Conservation (phyloP, 2,888 invertebrate species). For the Sphaerophoria rueppellii region DNA sequence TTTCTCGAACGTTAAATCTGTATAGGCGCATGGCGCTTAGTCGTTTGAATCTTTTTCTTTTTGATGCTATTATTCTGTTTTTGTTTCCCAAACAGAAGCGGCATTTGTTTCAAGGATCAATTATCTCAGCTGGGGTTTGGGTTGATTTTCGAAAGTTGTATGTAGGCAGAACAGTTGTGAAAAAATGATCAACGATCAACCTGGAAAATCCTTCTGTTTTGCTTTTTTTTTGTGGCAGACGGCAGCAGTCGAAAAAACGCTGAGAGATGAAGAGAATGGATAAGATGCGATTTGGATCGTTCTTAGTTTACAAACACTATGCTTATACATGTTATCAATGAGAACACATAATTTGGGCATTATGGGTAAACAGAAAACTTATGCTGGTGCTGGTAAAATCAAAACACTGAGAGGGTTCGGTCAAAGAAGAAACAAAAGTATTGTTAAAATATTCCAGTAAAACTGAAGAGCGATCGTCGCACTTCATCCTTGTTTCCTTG, state of each 20-base stretch:
- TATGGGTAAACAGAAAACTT: too few relatives aligned
- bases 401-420: too few relatives aligned
- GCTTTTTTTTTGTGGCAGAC: constrained; percentile 36
- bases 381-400: too few relatives aligned
- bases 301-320: too few relatives aligned
- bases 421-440: too few relatives aligned
- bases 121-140: constrained; percentile 66
- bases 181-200: constrained; percentile 32
- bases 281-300: constrained; percentile 44
- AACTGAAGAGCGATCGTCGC: too few relatives aligned
- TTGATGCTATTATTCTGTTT: constrained; percentile 8
- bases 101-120: constrained; percentile 57
- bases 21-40: constrained; percentile 69
- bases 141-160: constrained; percentile 2
- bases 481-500: too few relatives aligned
- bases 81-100: constrained; percentile 59
- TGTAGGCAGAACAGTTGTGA: constrained; percentile 9
- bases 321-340: too few relatives aligned
- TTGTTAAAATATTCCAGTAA: too few relatives aligned
- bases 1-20: constrained; percentile 41
- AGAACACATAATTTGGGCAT: too few relatives aligned
- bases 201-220: constrained; percentile 68
- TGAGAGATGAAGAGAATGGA: constrained; percentile 46
- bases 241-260: constrained; percentile 56
- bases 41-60: constrained; percentile 22